Base-by-base conservation (phyloP, 2,888 invertebrate species). In the Pandemis cinnamomeana region DNA sequence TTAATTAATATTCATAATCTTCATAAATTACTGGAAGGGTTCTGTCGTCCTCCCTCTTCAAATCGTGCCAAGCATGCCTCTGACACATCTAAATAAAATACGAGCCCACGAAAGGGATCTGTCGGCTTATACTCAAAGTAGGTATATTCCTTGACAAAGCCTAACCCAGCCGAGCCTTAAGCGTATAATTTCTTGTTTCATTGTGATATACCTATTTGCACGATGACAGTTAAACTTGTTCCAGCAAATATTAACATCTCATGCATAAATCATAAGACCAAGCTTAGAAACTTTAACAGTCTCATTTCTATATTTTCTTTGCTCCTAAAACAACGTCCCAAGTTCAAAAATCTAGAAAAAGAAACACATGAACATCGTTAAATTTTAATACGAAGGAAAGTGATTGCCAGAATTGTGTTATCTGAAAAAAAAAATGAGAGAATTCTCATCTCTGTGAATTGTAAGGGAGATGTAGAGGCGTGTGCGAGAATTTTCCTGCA, bases 261-360 rank as follows among this genome's bases (percentile, higher is more conserved):
- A 80, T 82, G 77, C 76, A 78, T 80, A 80, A 81, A 78, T 80
- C 80, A 82, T 80, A 74, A 77, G 76, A 58, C 68, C 61, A 72
- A 74, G 63, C 42, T 55, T 42, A 63, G 27, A 36, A 69, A 73
- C 64, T 51, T 64, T 41, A 69, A 69, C 41, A 53, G 42, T 69
- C 46, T 55, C 46, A 7, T 62, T 42, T 62, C 48, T 48, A 27
- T 13, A 69, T 41, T 51, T 46, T 42, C n/a, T 61, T 42, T 58
- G 48, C 36, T 67, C 58, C 42, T 68, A 55, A 68, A 63, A 58
- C 36, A 46, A 72, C 62, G 68, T 58, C 62, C 1, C 44, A 11
- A 58, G 48, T 13, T 55, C 8, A 55, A 55, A 55, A 15, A 20
- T 55, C 20, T 53, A 55, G 20, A 61, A 69, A 69, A 51, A 69